A percentile compares a stretch with the other conserved stretches of the same genome.
phyloP scores from a whole-genome alignment of 2,888 invertebrate species.

The Ferdinandea cuprea region DNA sequence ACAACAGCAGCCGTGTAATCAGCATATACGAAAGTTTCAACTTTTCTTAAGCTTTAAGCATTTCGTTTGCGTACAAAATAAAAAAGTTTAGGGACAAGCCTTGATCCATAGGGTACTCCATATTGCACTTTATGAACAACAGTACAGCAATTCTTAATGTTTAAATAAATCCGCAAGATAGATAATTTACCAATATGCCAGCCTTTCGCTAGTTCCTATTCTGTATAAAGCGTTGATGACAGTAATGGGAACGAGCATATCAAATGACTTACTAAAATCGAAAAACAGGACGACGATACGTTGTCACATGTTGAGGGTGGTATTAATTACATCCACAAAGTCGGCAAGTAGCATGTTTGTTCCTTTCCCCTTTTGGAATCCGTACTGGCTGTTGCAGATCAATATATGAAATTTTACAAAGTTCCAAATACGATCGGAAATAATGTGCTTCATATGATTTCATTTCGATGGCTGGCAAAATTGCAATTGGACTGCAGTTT shows the following conservation, averaged over 20 bases:
- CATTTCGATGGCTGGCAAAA: conserved; percentile 3
- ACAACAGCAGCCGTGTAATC: no score
- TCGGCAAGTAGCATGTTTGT: background rate
- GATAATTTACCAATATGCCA: no score
- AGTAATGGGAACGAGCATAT: background rate
- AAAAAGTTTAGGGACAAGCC: no score
- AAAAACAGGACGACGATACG: background rate
- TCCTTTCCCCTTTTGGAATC: conserved; percentile 3
- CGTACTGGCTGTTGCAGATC: background rate
- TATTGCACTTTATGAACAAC: no score
- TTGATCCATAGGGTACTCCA: no score
- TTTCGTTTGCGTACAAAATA: no score
- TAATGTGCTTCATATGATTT: background rate
- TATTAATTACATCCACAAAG: background rate
- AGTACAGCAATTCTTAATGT: no score
- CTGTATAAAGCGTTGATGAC: no score
- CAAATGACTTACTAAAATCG: background rate
- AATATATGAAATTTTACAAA: conserved; percentile 1
- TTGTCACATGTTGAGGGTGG: background rate
- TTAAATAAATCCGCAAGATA: no score
- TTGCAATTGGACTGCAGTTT: background rate
- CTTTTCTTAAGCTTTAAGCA: no score
- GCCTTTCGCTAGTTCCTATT: no score
- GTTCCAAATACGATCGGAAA: conserved; percentile 7
- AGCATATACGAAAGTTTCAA: no score